Evolutionary conservation across 2,888 invertebrate genomes (phyloP), one percentile per base, ranked within the genome.

Genomic region (Halictus ligatus): DNA sequence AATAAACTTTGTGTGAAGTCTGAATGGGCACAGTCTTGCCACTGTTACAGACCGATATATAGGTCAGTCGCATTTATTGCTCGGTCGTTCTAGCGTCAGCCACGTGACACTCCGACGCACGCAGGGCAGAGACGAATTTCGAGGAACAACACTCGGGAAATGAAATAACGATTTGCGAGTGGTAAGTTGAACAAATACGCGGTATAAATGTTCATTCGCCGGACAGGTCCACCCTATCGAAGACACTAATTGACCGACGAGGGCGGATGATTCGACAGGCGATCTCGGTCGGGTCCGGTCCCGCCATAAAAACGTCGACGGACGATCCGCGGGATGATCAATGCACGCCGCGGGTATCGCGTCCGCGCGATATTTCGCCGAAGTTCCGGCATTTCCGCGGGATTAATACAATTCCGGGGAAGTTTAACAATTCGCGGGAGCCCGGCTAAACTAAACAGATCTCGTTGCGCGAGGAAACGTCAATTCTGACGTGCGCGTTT

Each of bases 401-500:
- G 77, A 81, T 80, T 84, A 85, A 86, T 85, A 78, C 86, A 81
- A 85, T 85, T 79, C 81, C 75, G 15, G 35, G 80, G 71, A 84
- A 84, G 71, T 84, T 84, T 80, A 86, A 86, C 85, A 84, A 85
- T 85, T 80, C 80, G 74, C 77, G 50, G 80, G 80, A 81, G 84
- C 84, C 80, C 81, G 29, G 78, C 81, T 81, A 84, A 85, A 85
- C 84, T 80, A 84, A 84, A 86, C 84, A 81, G 84, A 86, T 86
- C 84, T 84, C 84, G 77, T 76, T 85, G 82, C 72, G 80, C 83
- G 77, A 75, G 86, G 77, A 83, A 83, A 87, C 84, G 84, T 88
- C 86, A 81, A 88, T 84, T 79, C 75, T 71, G 81, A 84, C 84
- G 84, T 78, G 35, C 72, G 76, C 78, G 84, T 87, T 86, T 88